Percentiles rank a stretch among this genome's conserved stretches.
Evolutionary conservation across 2,113 vertebrate species (phyloP).

Genomic region (Kobus ellipsiprymnus): DNA sequence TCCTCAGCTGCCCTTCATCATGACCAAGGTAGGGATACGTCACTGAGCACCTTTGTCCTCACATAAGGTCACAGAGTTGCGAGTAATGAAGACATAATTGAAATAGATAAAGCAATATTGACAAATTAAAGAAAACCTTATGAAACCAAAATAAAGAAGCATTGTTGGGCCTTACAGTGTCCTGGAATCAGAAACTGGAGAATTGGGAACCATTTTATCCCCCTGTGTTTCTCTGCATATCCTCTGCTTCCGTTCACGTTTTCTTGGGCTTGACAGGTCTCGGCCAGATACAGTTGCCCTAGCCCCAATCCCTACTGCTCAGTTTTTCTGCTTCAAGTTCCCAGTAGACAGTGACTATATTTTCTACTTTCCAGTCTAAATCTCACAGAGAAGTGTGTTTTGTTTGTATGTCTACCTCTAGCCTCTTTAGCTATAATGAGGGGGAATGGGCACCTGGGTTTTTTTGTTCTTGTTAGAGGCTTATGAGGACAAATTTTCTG

Average conservation of each 20-base stretch:
- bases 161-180: not conserved
- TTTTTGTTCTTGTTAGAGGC: not conserved
- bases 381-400: not conserved
- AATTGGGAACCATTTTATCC: not conserved
- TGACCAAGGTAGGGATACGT: too few relatives aligned
- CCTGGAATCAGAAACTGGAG: not conserved
- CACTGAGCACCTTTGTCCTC: not conserved
- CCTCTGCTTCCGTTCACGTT: not conserved
- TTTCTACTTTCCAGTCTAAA: not conserved
- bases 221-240: not conserved
- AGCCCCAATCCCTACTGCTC: not conserved
- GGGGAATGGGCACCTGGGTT: not conserved
- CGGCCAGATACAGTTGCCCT: not conserved
- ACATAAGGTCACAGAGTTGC: not conserved
- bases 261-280: not conserved
- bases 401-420: not conserved
- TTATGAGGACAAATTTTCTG: not conserved
- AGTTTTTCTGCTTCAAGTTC: not conserved
- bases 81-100: not conserved
- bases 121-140: not conserved
- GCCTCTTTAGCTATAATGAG: not conserved
- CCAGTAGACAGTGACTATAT: not conserved
- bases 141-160: not conserved
- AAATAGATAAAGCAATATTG: not conserved
- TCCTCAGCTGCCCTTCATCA: not conserved